Conservation (phyloP, 2,888 invertebrate genomes). For the Stenichneumon culpator region DNA sequence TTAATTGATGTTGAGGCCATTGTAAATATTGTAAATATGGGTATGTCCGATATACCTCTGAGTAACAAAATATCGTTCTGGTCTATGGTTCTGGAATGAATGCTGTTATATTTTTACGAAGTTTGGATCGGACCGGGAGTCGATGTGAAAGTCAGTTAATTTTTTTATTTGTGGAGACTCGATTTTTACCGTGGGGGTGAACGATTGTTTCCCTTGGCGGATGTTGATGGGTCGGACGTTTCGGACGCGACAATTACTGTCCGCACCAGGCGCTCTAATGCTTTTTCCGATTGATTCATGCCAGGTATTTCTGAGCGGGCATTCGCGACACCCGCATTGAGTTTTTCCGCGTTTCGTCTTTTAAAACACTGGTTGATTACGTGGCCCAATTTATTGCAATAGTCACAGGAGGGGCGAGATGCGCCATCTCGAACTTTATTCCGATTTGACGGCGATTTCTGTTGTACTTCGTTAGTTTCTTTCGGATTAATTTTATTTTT, state of each 20-base stretch:
- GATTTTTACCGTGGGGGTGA: constrained; percentile 6
- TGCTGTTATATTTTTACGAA: not conserved
- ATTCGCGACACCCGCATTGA: not conserved
- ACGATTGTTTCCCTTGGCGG: not conserved
- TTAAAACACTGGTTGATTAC: not conserved
- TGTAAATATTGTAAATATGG: constrained; percentile 8
- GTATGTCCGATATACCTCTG: constrained; percentile 4
- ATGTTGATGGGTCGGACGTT: constrained; percentile 12
- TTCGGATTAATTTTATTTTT: no score
- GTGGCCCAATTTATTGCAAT: not conserved
- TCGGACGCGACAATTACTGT: not conserved
- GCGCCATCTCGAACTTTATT: no score
- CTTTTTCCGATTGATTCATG: not conserved
- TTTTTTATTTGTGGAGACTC: constrained; percentile 3
- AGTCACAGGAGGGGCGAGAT: not conserved
- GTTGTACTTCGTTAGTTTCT: no score
- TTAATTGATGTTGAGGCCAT: constrained; percentile 7
- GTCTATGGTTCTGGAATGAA: not conserved
- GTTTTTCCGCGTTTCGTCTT: constrained; percentile 27
- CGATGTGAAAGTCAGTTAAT: constrained; percentile 12
- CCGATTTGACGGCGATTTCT: no score
- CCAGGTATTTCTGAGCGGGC: not conserved
- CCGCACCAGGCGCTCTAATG: constrained; percentile 14
- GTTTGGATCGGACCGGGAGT: constrained; percentile 30
- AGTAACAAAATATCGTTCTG: not conserved